A percentile compares a stretch with the other conserved stretches of the same genome.
Conservation (phyloP, 2,113 vertebrate species). For the Phyllostomus hastatus region DNA sequence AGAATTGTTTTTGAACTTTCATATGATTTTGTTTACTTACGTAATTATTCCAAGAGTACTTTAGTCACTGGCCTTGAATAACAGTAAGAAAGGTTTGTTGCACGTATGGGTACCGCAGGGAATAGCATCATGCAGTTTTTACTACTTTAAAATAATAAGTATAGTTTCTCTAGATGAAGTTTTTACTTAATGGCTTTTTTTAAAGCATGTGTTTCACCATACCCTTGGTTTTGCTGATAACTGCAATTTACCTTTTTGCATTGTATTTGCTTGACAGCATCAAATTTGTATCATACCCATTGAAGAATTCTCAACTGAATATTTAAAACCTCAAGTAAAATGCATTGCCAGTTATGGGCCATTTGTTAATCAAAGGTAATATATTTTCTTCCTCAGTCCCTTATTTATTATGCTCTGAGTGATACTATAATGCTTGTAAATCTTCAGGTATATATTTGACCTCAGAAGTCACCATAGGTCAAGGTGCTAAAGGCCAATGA, state of each 20-base stretch:
- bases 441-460: constrained; percentile 23
- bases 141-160: neutral
- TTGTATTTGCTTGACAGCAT: constrained; percentile 81
- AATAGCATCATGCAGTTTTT: neutral
- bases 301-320: constrained; percentile 88
- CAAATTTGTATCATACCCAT: constrained; percentile 88
- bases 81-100: neutral
- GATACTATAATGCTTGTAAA: neutral
- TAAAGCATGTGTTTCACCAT: neutral
- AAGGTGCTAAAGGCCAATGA: neutral
- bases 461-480: neutral
- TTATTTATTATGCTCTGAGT: neutral
- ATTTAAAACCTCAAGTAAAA: constrained; percentile 86
- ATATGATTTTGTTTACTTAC: neutral
- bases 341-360: constrained; percentile 87
- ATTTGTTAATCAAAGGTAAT: constrained; percentile 78
- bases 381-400: neutral
- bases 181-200: neutral
- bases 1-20: neutral
- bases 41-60: neutral
- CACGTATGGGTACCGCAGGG: neutral
- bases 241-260: neutral
- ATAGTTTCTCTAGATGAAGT: neutral
- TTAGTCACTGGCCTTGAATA: neutral
- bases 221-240: neutral